These are phyloP conservation scores for Manacus vitellinus DNA, from an alignment of 2,113 vertebrate genomes.

Conservation along the genomic window DNA sequence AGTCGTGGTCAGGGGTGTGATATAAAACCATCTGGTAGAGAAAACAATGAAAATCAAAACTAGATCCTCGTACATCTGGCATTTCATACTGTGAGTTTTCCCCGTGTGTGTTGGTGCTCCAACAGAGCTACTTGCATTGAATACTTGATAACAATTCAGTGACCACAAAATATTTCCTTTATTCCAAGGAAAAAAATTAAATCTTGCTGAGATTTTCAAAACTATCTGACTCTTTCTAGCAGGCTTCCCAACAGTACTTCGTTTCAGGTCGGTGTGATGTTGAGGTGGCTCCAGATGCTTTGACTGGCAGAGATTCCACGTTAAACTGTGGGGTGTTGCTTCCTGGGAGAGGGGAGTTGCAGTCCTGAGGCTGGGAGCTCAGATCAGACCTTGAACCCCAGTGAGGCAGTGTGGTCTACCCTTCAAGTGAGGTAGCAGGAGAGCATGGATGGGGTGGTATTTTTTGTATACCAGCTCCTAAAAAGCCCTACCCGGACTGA, in stretches of 20 bases:
- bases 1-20: not conserved
- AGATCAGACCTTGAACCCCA: not conserved
- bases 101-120: not conserved
- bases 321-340: not conserved
- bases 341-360: not conserved
- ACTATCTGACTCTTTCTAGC: not conserved
- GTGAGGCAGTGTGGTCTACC: not conserved
- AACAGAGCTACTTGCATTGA: not conserved
- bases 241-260: not conserved
- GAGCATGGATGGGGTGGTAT: not conserved
- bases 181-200: not conserved
- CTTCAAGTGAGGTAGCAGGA: not conserved
- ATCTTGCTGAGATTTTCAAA: not conserved
- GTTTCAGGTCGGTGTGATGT: not conserved
- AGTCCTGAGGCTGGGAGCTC: not conserved
- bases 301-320: not conserved
- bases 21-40: not conserved
- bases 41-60: not conserved
- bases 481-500: accelerated
- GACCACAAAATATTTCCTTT: not conserved
- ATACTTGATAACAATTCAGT: not conserved
- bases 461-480: not conserved
- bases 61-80: not conserved
- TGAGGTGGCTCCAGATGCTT: not conserved
- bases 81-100: not conserved